phyloP scores from a whole-genome alignment of 1,140 invertebrate species.

The Hypsibius dujardini region DNA sequence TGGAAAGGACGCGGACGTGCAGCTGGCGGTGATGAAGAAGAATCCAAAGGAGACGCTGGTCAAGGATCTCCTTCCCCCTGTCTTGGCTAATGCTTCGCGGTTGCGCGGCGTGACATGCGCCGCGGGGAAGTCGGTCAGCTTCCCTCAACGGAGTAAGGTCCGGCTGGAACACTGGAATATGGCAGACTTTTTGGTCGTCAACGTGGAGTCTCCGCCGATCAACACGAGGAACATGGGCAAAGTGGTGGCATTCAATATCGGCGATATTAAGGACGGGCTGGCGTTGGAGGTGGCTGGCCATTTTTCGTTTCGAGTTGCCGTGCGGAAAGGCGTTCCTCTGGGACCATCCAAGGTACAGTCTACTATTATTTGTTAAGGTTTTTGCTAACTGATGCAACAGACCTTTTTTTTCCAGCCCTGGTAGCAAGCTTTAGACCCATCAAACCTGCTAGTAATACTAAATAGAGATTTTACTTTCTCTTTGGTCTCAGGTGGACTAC shows the following conservation, averaged over 20 bases:
- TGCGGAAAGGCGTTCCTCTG: not conserved
- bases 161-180: slow-evolving; percentile 16
- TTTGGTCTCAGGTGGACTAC: not conserved
- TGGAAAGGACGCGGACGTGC: not conserved
- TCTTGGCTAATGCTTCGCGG: not conserved
- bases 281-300: not conserved
- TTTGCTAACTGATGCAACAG: too few relatives aligned
- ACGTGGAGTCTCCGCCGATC: not conserved
- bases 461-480: not conserved
- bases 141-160: not conserved
- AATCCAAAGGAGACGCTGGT: not conserved
- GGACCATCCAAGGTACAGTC: too few relatives aligned
- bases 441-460: too few relatives aligned
- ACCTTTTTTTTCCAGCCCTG: too few relatives aligned
- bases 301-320: not conserved
- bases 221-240: not conserved
- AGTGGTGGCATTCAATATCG: not conserved
- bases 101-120: not conserved
- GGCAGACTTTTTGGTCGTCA: not conserved
- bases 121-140: not conserved
- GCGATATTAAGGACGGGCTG: not conserved
- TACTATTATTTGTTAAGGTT: too few relatives aligned
- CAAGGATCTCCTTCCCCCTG: not conserved
- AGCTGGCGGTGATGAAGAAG: not conserved
- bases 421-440: too few relatives aligned